Percentiles rank a stretch among this genome's conserved stretches.
Conservation (phyloP, 2,113 vertebrate genomes). For the Lycaon pictus region DNA sequence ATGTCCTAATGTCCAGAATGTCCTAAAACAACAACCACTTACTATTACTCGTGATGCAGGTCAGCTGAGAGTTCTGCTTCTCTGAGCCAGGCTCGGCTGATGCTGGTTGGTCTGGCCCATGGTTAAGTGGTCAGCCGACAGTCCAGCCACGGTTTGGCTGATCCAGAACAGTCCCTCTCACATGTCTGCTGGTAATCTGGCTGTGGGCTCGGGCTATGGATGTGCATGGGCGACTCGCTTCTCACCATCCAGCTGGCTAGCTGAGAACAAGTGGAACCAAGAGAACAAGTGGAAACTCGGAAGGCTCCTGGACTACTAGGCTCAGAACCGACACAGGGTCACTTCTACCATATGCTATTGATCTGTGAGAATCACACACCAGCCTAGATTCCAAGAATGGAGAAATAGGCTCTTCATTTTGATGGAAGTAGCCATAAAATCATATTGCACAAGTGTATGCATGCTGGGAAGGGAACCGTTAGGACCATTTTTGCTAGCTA, state of each 20-base stretch:
- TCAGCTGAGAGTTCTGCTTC: background rate
- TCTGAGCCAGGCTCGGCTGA: background rate
- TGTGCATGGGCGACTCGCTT: accelerated
- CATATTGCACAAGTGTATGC: background rate
- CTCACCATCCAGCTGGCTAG: background rate
- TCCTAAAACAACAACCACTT: background rate
- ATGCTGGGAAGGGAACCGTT: background rate
- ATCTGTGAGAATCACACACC: background rate
- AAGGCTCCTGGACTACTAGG: too few relatives aligned
- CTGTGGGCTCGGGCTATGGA: background rate
- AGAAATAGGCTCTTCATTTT: background rate
- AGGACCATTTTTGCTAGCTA: background rate
- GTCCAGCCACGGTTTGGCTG: background rate
- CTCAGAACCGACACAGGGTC: background rate
- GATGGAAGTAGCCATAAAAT: background rate
- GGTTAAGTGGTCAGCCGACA: background rate
- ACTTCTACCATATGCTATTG: background rate
- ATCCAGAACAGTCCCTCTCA: background rate
- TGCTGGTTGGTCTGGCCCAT: too few relatives aligned
- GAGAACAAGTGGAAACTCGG: background rate
- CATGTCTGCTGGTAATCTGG: background rate
- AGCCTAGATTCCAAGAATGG: background rate
- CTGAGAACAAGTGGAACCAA: background rate
- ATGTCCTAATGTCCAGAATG: accelerated
- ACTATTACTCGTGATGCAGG: background rate